Conservation (phyloP, 2,888 invertebrate species). For the Phengaris arion region DNA sequence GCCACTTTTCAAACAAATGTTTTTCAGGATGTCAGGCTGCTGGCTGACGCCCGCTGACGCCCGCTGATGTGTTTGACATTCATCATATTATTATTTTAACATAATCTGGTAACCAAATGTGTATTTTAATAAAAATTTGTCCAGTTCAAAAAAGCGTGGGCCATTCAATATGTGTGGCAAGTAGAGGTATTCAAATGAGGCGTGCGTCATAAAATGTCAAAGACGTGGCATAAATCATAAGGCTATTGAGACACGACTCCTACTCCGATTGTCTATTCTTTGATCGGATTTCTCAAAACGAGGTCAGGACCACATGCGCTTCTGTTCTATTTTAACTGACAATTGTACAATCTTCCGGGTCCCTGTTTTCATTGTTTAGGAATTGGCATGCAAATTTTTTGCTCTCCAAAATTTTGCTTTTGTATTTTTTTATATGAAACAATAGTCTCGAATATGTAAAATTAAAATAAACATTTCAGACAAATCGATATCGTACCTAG, state of each 20-base stretch:
- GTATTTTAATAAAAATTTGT: slow-evolving; percentile 68
- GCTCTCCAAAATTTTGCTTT: slow-evolving; percentile 31
- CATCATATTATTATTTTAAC: slow-evolving; percentile 39
- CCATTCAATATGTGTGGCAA: slow-evolving; percentile 74
- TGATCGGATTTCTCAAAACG: slow-evolving; percentile 63
- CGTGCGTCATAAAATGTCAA: slow-evolving; percentile 75
- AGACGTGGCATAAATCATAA: slow-evolving; percentile 76
- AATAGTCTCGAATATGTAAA: slow-evolving; percentile 14
- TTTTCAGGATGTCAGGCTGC: not conserved
- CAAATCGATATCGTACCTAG: not conserved
- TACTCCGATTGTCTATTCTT: slow-evolving; percentile 57
- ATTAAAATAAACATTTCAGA: slow-evolving; percentile 11
- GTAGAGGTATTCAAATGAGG: slow-evolving; percentile 72
- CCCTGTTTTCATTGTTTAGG: slow-evolving; percentile 53
- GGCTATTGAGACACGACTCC: slow-evolving; percentile 62
- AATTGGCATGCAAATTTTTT: slow-evolving; percentile 70
- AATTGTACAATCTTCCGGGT: slow-evolving; percentile 76
- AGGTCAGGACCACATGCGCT: slow-evolving; percentile 78
- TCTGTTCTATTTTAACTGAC: slow-evolving; percentile 53
- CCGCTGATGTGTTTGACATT: not conserved
- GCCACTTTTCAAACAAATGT: too few species aligned
- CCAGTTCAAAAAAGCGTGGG: slow-evolving; percentile 59
- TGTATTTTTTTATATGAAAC: slow-evolving; percentile 24
- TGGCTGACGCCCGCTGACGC: not conserved
- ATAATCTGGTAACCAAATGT: slow-evolving; percentile 79